Evolutionary conservation across 2,888 invertebrate genomes (phyloP).

Genomic region (Dasysyrphus albostriatus): DNA sequence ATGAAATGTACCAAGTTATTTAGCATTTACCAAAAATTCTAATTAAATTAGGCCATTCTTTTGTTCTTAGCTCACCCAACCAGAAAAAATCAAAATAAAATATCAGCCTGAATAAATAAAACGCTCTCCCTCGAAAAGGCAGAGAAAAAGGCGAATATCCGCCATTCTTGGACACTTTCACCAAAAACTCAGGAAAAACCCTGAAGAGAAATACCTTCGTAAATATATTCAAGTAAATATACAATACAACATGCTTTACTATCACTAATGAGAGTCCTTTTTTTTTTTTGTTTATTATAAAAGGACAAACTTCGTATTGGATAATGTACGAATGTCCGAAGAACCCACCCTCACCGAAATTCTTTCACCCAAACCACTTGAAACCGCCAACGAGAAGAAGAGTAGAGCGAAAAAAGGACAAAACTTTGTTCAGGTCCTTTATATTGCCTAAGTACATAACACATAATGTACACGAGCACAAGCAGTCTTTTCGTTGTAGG

Average conservation of each 20-base stretch:
- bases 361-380: slow-evolving; percentile 43
- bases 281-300: slow-evolving; percentile 25
- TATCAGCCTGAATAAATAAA: not conserved
- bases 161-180: slow-evolving; percentile 10
- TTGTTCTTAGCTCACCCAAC: not conserved
- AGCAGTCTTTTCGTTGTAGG: slow-evolving; percentile 69
- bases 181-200: not conserved
- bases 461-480: slow-evolving; percentile 72
- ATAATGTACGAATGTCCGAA: slow-evolving; percentile 43
- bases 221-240: slow-evolving; percentile 69
- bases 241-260: slow-evolving; percentile 42
- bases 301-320: slow-evolving; percentile 70
- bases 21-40: no score
- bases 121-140: slow-evolving; percentile 5
- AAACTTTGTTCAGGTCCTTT: slow-evolving; percentile 70
- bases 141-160: slow-evolving; percentile 49
- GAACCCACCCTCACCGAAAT: slow-evolving; percentile 31
- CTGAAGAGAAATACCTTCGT: slow-evolving; percentile 7
- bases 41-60: slow-evolving; percentile 50
- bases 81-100: no score
- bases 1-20: no score
- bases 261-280: slow-evolving; percentile 63
- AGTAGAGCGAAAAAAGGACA: slow-evolving; percentile 72
- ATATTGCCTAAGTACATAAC: slow-evolving; percentile 74
- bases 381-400: slow-evolving; percentile 48